Conservation (phyloP, 1,140 invertebrate genomes). For the Cherax destructor region DNA sequence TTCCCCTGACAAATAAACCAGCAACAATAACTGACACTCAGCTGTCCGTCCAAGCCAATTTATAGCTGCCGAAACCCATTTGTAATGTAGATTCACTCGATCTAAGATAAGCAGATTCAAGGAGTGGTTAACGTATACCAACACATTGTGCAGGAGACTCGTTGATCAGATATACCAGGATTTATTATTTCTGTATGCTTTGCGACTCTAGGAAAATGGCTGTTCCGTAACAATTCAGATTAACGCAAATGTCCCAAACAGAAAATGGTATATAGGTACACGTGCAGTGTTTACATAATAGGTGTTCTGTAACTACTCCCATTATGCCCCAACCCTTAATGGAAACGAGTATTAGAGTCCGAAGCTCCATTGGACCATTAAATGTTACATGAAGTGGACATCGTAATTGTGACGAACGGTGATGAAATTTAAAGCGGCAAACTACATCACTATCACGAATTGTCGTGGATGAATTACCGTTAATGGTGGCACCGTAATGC, state of each 20-base stretch:
- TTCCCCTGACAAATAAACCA: no score
- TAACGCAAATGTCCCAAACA: not conserved
- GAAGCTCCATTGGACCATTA: not conserved
- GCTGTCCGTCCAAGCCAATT: no score
- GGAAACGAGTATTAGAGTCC: not conserved
- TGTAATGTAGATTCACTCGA: not conserved
- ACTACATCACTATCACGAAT: not conserved
- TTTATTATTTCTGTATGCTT: not conserved
- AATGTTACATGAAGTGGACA: conserved; percentile 1
- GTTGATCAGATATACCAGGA: not conserved
- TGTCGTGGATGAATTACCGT: not conserved
- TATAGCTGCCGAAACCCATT: no score
- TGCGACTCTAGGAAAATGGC: not conserved
- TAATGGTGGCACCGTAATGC: not conserved
- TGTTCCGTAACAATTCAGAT: not conserved
- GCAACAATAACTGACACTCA: no score
- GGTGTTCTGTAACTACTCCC: not conserved
- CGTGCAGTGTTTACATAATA: not conserved
- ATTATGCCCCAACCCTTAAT: not conserved
- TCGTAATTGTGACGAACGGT: not conserved
- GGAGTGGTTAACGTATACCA: not conserved
- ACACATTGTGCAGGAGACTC: not conserved
- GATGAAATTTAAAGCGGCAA: conserved; percentile 1
- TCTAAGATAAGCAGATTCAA: not conserved
- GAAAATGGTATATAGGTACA: not conserved